Conservation (phyloP, 1,140 invertebrate species). For the Rhopalosiphum padi region DNA sequence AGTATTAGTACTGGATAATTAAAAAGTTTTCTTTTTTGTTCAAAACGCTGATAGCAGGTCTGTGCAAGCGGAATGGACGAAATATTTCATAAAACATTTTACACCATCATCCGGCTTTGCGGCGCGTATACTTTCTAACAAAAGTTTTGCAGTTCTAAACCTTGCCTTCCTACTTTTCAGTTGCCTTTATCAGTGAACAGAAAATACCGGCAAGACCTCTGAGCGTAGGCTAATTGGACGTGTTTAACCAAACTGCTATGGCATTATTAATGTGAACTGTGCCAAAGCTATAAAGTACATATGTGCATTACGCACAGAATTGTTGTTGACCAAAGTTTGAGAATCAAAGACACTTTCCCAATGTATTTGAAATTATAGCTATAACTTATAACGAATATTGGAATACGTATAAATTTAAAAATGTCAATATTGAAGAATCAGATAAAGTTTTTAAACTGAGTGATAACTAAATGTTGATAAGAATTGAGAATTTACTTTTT, state of each 20-base stretch:
- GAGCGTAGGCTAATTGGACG: slow-evolving; percentile 39
- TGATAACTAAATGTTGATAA: not conserved
- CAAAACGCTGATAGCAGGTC: slow-evolving; percentile 30
- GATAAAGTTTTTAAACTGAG: not conserved
- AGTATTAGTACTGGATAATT: slow-evolving; percentile 52
- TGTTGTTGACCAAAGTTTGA: slow-evolving; percentile 43
- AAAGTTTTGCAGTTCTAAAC: slow-evolving; percentile 42
- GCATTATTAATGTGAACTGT: slow-evolving; percentile 45
- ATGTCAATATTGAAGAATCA: not conserved
- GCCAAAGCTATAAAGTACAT: slow-evolving; percentile 46
- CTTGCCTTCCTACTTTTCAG: not conserved
- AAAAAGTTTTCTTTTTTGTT: slow-evolving; percentile 51
- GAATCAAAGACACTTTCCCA: slow-evolving; percentile 33
- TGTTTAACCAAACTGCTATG: slow-evolving; percentile 42
- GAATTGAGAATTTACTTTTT: not conserved
- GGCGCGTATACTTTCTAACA: slow-evolving; percentile 35
- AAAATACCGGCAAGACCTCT: slow-evolving; percentile 15
- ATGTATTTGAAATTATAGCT: not conserved
- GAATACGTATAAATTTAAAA: not conserved
- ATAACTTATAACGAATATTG: not conserved
- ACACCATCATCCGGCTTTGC: slow-evolving; percentile 46
- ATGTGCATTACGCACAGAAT: slow-evolving; percentile 39
- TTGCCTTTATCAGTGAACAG: slow-evolving; percentile 31
- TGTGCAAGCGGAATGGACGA: not conserved
- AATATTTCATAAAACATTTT: slow-evolving; percentile 53